Evolutionary conservation across 2,113 vertebrate species (phyloP).

Genomic region (Lagopus leucura): DNA sequence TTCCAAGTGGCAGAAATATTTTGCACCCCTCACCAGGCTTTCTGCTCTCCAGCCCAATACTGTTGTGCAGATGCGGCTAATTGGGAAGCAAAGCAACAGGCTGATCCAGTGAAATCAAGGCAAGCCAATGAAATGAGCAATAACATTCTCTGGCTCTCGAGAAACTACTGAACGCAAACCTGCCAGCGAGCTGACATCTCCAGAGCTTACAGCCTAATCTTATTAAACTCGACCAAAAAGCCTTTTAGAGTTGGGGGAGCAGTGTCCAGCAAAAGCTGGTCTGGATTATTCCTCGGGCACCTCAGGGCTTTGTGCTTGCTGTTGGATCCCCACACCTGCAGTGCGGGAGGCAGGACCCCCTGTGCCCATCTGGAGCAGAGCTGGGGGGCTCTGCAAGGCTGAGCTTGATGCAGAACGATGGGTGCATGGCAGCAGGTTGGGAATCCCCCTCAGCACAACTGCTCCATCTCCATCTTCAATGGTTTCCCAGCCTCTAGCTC

Average conservation of each 20-base stretch:
- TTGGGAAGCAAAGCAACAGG: constrained; percentile 19
- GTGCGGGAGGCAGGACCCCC: background rate
- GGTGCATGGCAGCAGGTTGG: background rate
- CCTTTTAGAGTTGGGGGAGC: constrained; percentile 26
- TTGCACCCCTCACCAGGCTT: background rate
- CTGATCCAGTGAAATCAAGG: background rate
- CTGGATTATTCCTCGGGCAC: background rate
- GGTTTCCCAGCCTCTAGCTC: background rate
- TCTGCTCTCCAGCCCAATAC: background rate
- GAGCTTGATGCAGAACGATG: background rate
- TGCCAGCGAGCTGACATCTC: constrained; percentile 61
- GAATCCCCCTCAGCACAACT: background rate
- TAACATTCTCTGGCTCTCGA: constrained; percentile 33
- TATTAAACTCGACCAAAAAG: constrained; percentile 42
- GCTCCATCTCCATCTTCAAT: background rate
- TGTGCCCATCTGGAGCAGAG: background rate
- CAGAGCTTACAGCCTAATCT: constrained; percentile 22
- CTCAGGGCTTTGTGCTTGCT: background rate
- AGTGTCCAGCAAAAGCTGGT: background rate
- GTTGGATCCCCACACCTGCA: background rate
- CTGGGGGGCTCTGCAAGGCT: accelerated
- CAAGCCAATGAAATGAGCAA: constrained; percentile 21
- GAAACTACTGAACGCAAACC: constrained; percentile 29
- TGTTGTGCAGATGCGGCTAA: background rate
- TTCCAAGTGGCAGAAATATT: background rate